phyloP scores from a whole-genome alignment of 2,888 invertebrate genomes.

The Drosophila mimica region DNA sequence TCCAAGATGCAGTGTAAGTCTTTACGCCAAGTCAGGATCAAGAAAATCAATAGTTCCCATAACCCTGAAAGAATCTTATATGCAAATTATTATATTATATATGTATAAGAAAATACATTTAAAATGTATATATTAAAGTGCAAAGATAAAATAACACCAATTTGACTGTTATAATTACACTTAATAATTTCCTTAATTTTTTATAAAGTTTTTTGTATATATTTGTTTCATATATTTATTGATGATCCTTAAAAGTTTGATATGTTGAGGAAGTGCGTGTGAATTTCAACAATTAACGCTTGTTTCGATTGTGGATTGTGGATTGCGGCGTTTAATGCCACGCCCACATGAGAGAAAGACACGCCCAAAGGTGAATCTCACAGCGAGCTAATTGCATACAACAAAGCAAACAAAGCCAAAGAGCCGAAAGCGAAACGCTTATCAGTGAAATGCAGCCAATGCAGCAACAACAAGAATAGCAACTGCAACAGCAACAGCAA shows the following conservation, averaged over 20 bases:
- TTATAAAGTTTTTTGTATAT: neutral
- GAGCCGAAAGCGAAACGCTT: conserved; percentile 50
- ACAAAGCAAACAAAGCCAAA: conserved; percentile 46
- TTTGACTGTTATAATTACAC: neutral
- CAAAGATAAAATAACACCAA: neutral
- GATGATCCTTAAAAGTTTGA: neutral
- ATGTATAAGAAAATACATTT: too few relatives aligned
- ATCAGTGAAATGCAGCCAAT: conserved; percentile 48
- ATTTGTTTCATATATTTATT: neutral
- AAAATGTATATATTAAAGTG: too few relatives aligned
- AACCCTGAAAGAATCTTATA: neutral
- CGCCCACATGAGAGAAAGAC: conserved; percentile 23
- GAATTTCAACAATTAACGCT: conserved; percentile 45
- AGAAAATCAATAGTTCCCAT: neutral
- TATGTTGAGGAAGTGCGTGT: conserved; percentile 29
- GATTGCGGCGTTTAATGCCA: conserved; percentile 22
- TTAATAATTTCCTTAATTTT: neutral
- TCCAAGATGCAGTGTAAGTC: neutral
- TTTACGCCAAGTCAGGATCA: neutral
- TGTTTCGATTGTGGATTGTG: conserved; percentile 13
- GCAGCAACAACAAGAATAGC: conserved; percentile 23
- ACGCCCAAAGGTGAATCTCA: conserved; percentile 9
- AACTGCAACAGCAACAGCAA: conserved; percentile 8
- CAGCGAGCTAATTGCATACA: conserved; percentile 54
- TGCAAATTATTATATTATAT: neutral